These are phyloP conservation scores for Microdon myrmicae DNA, from an alignment of 2,888 invertebrate species.

Conservation along the genomic window DNA sequence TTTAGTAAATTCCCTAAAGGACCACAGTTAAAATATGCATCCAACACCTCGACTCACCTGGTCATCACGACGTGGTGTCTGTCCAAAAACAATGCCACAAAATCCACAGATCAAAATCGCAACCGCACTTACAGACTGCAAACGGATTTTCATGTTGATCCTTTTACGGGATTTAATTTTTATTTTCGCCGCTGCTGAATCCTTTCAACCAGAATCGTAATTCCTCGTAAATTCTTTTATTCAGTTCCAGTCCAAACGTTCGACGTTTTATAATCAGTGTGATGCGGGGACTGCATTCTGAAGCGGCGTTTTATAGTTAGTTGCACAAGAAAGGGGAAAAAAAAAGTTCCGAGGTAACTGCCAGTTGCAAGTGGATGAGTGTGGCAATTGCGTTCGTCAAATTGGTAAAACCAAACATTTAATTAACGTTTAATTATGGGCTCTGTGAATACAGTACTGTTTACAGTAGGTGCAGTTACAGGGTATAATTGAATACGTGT, in stretches of 20 bases:
- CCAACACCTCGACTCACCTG: slow-evolving; percentile 40
- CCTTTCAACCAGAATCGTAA: neutral
- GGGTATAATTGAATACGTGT: neutral
- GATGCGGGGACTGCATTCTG: slow-evolving; percentile 24
- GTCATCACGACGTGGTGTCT: slow-evolving; percentile 42
- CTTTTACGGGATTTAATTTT: neutral
- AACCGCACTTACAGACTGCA: slow-evolving; percentile 23
- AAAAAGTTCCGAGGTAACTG: slow-evolving; percentile 21
- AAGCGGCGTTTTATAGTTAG: slow-evolving; percentile 22
- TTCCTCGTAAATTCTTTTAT: neutral
- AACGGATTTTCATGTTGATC: slow-evolving; percentile 28
- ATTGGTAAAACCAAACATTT: slow-evolving; percentile 14
- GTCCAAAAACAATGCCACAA: slow-evolving; percentile 36
- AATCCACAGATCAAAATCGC: slow-evolving; percentile 43
- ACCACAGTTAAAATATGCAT: too few species aligned
- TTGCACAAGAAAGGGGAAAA: neutral
- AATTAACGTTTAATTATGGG: slow-evolving; percentile 35
- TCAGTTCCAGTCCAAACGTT: slow-evolving; percentile 5
- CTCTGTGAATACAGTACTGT: neutral
- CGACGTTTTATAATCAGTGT: too few species aligned
- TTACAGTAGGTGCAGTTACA: slow-evolving; percentile 10
- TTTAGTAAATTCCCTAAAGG: too few species aligned
- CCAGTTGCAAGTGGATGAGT: slow-evolving; percentile 3
- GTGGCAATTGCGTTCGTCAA: slow-evolving; percentile 25
- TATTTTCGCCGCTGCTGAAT: slow-evolving; percentile 1